These are phyloP conservation scores for Exephanes ischioxanthus DNA, from an alignment of 2,888 invertebrate genomes.

Conservation along the genomic window DNA sequence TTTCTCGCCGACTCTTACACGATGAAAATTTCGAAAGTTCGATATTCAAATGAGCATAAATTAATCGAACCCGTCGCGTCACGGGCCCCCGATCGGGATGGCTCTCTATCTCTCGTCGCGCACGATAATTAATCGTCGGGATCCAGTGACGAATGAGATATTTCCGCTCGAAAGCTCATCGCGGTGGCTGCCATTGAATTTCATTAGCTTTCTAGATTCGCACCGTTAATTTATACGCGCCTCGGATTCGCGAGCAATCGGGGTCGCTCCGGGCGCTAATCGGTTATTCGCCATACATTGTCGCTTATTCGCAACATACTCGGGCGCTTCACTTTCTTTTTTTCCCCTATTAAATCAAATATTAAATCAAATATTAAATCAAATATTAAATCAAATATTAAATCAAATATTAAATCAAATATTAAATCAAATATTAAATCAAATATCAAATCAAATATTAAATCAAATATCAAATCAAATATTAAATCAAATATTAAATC, in stretches of 20 bases:
- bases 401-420: too few species aligned
- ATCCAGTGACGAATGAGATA: conserved; percentile 49
- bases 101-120: not conserved
- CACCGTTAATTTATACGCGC: conserved; percentile 13
- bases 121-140: conserved; percentile 42
- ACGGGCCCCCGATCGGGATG: not conserved
- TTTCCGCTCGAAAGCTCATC: conserved; percentile 49
- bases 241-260: conserved; percentile 4
- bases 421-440: too few species aligned
- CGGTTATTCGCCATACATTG: not conserved
- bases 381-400: too few species aligned
- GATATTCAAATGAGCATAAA: conserved; percentile 7
- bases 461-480: not conserved
- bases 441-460: not conserved
- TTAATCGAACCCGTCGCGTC: not conserved
- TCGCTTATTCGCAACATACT: not conserved
- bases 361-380: not conserved
- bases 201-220: conserved; percentile 31
- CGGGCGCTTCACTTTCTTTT: not conserved
- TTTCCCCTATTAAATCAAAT: not conserved
- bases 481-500: not conserved
- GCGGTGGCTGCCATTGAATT: conserved; percentile 18
- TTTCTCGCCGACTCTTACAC: not conserved
- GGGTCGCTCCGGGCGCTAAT: not conserved
- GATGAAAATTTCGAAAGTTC: conserved; percentile 1